Base-by-base conservation (phyloP, 1,140 invertebrate genomes). In the Lutraria rhynchaena region DNA sequence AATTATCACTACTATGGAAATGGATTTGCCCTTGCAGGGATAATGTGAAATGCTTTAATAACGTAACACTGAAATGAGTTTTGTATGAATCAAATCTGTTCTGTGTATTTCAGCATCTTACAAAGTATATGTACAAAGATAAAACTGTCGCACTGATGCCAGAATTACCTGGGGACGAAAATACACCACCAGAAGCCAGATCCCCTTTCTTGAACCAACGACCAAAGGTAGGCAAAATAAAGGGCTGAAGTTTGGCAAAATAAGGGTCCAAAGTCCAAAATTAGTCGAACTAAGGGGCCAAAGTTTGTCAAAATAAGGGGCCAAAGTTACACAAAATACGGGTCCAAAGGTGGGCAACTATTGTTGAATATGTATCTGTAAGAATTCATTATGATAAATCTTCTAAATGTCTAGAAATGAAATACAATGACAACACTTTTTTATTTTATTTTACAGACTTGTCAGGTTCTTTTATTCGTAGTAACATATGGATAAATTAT, bases 101-200 rank as follows among this genome's bases (percentile, higher is more conserved):
- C 4, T 17, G 41, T 65, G 19, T 5, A 17, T 78, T 85, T 44
- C 75, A 89, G 85, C 83, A 88, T 46, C 61, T 89, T 60, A 85
- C 86, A 0, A 71, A 80, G 44, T 80, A 80, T 17, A 87, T 86
- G 83, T 89, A 89, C 61, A 81, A 85, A 29, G 82, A 85, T 24
- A 86, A 85, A 55, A 80, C 55, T 19, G 69, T 89, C 37, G 81
- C 88, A 5, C 65, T 89, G 22, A 83, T 89, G 84, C 88, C 88
- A 35, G 84, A 82, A 53, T 83, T 89, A 24, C 41, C 60, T 15
- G 75, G 55, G 24, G 60, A 77, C 44, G 75, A 77, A 19, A 67
- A 22, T 27, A 27, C 33, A 46, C 44, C 61, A 53, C 70, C 77
- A 49, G 84, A 86, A 22, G 57, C 81, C 74, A 35, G 51, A 51